Conservation (phyloP, 2,113 vertebrate species). For the Centropus bengalensis region DNA sequence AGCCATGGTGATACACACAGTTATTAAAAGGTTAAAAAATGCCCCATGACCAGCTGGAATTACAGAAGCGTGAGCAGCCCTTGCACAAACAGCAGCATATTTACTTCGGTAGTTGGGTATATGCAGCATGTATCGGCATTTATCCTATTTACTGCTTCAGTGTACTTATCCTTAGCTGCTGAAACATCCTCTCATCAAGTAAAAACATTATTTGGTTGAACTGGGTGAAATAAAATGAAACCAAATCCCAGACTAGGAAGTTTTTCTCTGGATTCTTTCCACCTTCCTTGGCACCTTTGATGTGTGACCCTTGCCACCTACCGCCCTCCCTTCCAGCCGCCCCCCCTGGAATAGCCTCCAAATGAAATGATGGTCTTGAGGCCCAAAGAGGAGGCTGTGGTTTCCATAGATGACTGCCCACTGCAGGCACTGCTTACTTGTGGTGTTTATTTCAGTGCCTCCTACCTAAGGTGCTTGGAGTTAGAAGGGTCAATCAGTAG, state of each 20-base stretch:
- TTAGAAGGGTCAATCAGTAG: constrained; percentile 62
- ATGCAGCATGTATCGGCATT: background rate
- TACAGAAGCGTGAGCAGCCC: background rate
- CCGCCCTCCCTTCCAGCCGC: background rate
- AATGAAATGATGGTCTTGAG: constrained; percentile 31
- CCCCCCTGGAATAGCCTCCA: constrained; percentile 32
- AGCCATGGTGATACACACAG: constrained; percentile 18
- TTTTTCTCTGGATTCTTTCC: constrained; percentile 26
- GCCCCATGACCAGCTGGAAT: background rate
- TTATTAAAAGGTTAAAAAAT: constrained; percentile 1
- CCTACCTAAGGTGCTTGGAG: constrained; percentile 43
- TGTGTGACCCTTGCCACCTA: constrained; percentile 66
- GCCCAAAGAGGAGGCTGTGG: constrained; percentile 37
- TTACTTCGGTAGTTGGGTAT: background rate
- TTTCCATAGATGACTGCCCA: constrained; percentile 42
- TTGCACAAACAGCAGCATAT: background rate
- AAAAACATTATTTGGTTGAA: background rate
- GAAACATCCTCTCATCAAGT: background rate
- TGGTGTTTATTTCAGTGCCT: constrained; percentile 61
- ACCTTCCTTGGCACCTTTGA: constrained; percentile 60
- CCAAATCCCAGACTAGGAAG: constrained; percentile 4
- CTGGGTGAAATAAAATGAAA: constrained; percentile 50
- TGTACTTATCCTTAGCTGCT: background rate
- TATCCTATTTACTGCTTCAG: background rate
- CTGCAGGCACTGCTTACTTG: constrained; percentile 27